Evolutionary conservation across 2,113 vertebrate genomes (phyloP), one percentile per base, ranked within the genome.

Genomic region (Menura novaehollandiae): DNA sequence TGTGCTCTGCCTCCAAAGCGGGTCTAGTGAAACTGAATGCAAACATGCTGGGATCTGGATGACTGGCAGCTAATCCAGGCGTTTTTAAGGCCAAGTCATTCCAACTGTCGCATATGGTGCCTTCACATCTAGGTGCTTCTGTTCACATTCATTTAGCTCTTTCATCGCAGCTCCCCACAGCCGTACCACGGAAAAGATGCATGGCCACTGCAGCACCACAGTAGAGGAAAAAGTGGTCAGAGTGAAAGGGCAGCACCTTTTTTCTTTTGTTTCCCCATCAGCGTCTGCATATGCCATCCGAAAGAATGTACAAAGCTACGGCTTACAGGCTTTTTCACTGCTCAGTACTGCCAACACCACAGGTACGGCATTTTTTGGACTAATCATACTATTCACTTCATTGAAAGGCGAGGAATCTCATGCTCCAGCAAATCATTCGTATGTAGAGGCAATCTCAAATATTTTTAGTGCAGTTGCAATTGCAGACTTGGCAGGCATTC

Each of bases 131-230:
- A 72, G 41, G 33, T 24, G 32, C 47, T 72, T 62, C 37, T 46
- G 7, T 14, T 52, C 37, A 16, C 49, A 35, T 6, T 13, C 33
- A 8, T 23, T 44, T 28, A 77, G 21, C 11, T 47, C 27, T 62
- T 49, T 43, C n/a, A 56, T 4, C 58, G 41, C 52, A 79, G 51
- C 43, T 75, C 26, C 35, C 26, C 37, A 21, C 19, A 46, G 46
- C 10, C 9, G 9, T 47, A 41, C 27, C 37, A 52, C 35, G 62
- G 52, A 62, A 79, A 71, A 66, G 30, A 58, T 1, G 12, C 51
- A 20, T 9, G 23, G 41, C 9, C 0, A 0, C 19, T 39, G 43
- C 44, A 64, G 39, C 30, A 62, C 13, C 41, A 33, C 17, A 37
- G 81, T 41, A 79, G 30, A 85, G 32, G 21, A 55, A 74, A 51